These are phyloP conservation scores for Maniola jurtina DNA, from an alignment of 1,140 invertebrate species.

Conservation along the genomic window DNA sequence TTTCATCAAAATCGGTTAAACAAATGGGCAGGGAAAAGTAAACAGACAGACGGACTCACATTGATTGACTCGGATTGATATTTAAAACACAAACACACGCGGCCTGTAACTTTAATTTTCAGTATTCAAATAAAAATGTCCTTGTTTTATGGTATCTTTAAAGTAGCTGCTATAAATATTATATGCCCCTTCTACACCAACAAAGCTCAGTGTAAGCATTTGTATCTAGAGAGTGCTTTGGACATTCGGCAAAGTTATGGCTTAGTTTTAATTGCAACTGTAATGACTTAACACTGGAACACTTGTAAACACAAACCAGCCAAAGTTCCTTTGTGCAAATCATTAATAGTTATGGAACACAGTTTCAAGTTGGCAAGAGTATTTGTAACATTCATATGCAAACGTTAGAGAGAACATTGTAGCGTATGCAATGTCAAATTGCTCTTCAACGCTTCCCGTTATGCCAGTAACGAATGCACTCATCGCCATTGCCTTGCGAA, in stretches of 20 bases:
- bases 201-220: constrained; percentile 7
- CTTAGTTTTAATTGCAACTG: constrained; percentile 24
- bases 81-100: no score
- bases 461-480: constrained; percentile 66
- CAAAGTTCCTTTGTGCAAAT: constrained; percentile 7
- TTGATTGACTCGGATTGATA: no score
- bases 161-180: background rate
- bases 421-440: constrained; percentile 37
- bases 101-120: no score
- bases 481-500: constrained; percentile 49
- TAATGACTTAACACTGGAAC: constrained; percentile 18
- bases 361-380: constrained; percentile 7
- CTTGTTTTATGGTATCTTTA: no score
- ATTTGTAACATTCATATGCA: background rate
- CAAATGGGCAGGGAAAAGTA: no score
- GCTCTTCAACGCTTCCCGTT: constrained; percentile 48
- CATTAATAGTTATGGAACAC: constrained; percentile 8
- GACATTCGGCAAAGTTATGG: constrained; percentile 16
- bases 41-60: no score
- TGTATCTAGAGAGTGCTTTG: constrained; percentile 6
- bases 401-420: background rate
- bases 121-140: no score
- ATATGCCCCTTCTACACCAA: background rate
- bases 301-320: constrained; percentile 8
- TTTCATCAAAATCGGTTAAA: no score